These are phyloP conservation scores for Sebastes nivosus DNA, from an alignment of 2,797 vertebrate genomes.

Conservation along the genomic window DNA sequence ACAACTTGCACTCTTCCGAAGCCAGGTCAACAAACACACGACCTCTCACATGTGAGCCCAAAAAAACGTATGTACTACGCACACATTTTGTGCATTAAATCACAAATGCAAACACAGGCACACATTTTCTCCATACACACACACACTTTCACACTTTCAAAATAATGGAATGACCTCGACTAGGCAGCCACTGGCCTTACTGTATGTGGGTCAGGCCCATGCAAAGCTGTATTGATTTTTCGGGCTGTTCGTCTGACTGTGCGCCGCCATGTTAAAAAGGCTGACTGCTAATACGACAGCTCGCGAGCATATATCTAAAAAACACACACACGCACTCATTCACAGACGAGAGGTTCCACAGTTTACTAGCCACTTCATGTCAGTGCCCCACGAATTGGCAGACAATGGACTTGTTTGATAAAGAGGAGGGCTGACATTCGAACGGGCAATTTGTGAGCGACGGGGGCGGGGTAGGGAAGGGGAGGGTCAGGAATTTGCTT, in stretches of 20 bases:
- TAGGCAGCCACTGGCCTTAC: conserved; percentile 53
- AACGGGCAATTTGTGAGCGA: conserved; percentile 79
- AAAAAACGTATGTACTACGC: background rate
- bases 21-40: conserved; percentile 10
- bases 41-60: background rate
- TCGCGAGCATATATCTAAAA: conserved; percentile 45
- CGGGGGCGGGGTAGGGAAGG: conserved; percentile 56
- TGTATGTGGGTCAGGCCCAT: conserved; percentile 84
- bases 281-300: conserved; percentile 70
- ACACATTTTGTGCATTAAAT: background rate
- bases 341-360: conserved; percentile 55
- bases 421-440: conserved; percentile 79
- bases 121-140: conserved; percentile 1
- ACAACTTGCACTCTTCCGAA: background rate
- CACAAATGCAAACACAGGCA: conserved; percentile 17
- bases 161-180: conserved; percentile 52
- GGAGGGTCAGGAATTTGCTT: conserved; percentile 75
- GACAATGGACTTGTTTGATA: conserved; percentile 80
- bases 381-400: conserved; percentile 72
- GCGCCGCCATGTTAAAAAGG: conserved; percentile 67
- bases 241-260: conserved; percentile 69
- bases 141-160: conserved; percentile 12
- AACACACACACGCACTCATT: conserved; percentile 28
- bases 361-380: conserved; percentile 64
- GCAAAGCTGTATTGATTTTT: conserved; percentile 87